phyloP scores from a whole-genome alignment of 2,113 vertebrate species.

The Indicator indicator region DNA sequence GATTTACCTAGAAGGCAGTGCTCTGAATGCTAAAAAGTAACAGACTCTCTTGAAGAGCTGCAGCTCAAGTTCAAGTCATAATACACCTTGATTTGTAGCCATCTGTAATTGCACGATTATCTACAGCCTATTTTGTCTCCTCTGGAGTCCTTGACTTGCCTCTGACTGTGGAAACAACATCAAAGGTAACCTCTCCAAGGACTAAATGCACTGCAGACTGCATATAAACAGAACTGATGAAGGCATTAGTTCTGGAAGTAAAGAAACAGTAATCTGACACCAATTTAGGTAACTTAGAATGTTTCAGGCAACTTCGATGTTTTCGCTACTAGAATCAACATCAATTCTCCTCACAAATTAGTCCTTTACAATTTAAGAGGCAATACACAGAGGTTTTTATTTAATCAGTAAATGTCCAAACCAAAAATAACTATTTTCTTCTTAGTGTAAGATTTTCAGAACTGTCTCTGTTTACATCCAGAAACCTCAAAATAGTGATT shows the following conservation, averaged over 20 bases:
- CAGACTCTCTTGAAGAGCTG: conserved; percentile 6
- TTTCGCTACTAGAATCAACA: background rate
- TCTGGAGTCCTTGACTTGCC: conserved; percentile 22
- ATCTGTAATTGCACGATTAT: conserved; percentile 30
- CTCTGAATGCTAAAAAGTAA: conserved; percentile 69
- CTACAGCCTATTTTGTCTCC: conserved; percentile 11
- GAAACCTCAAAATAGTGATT: background rate
- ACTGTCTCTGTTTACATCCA: background rate
- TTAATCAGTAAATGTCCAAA: background rate
- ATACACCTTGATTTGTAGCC: conserved; percentile 37
- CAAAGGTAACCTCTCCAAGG: background rate
- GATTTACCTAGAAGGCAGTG: conserved; percentile 71
- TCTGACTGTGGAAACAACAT: conserved; percentile 19
- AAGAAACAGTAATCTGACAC: background rate
- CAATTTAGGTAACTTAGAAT: background rate
- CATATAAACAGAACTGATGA: background rate
- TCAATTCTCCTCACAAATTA: background rate
- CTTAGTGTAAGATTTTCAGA: background rate
- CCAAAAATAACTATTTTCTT: background rate
- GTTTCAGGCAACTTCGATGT: background rate
- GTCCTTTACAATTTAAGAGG: background rate
- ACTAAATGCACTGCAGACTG: background rate
- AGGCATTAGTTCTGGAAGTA: background rate
- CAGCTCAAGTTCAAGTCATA: conserved; percentile 39
- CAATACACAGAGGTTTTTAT: background rate